Conservation (phyloP, 2,113 vertebrate genomes). For the Nematolebias whitei region DNA sequence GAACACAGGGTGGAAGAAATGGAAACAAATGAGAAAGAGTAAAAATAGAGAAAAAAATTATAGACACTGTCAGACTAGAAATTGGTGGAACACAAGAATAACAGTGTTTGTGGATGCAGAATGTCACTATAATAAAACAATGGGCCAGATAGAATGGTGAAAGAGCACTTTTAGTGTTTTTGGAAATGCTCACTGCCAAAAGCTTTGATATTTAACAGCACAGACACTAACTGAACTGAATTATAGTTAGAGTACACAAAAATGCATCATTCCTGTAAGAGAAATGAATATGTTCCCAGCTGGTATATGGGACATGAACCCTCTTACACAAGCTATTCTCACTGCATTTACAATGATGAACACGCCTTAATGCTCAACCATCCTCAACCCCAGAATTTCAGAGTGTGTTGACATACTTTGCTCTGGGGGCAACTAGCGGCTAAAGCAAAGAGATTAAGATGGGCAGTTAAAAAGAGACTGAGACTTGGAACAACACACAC, state of each 20-base stretch:
- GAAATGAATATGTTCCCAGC: constrained; percentile 59
- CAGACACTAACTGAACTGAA: constrained; percentile 59
- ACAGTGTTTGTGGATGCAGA: constrained; percentile 33
- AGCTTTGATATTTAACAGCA: constrained; percentile 30
- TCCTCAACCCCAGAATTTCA: constrained; percentile 52
- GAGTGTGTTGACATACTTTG: constrained; percentile 65
- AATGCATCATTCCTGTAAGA: constrained; percentile 65
- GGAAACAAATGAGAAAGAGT: constrained; percentile 28
- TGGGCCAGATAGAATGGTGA: constrained; percentile 34
- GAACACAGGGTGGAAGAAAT: constrained; percentile 21
- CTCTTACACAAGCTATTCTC: constrained; percentile 27
- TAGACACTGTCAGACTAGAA: constrained; percentile 50
- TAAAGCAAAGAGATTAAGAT: constrained; percentile 67
- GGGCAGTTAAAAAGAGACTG: constrained; percentile 52
- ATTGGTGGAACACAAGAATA: constrained; percentile 41
- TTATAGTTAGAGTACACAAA: constrained; percentile 67
- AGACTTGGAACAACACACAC: constrained; percentile 54
- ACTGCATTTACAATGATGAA: constrained; percentile 36
- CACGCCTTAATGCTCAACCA: constrained; percentile 36
- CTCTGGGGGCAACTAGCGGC: constrained; percentile 57
- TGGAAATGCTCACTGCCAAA: constrained; percentile 19
- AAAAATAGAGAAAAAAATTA: constrained; percentile 45
- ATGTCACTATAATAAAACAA: constrained; percentile 50
- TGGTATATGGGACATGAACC: too few relatives aligned
- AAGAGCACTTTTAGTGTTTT: constrained; percentile 42